These are phyloP conservation scores for Pammene fasciana DNA, from an alignment of 2,888 invertebrate genomes.

Conservation along the genomic window DNA sequence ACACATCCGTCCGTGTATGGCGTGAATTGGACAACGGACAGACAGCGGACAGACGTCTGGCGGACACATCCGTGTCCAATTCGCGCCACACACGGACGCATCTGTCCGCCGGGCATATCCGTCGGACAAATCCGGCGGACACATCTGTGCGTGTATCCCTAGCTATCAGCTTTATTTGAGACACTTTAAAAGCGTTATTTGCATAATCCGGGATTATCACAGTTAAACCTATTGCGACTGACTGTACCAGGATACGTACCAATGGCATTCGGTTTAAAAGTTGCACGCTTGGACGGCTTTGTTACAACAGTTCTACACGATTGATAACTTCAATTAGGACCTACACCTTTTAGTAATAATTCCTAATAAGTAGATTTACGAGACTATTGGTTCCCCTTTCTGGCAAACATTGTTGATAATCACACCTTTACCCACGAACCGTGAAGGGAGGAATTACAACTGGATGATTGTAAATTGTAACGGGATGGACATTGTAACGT, in stretches of 20 bases:
- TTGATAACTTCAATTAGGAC: background rate
- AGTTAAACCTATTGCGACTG: background rate
- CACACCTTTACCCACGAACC: conserved; percentile 57
- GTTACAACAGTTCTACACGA: background rate
- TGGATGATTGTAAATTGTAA: conserved; percentile 53
- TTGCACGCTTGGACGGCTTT: background rate
- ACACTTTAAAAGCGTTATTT: conserved; percentile 16
- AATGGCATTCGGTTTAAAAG: background rate
- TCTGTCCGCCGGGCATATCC: no score
- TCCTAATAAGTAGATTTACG: background rate
- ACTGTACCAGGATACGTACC: background rate
- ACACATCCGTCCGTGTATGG: no score
- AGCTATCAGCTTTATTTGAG: conserved; percentile 19
- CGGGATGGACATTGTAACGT: conserved; percentile 52
- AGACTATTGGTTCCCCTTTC: conserved; percentile 42
- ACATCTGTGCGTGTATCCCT: no score
- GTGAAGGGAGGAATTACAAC: conserved; percentile 60
- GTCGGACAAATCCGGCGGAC: no score
- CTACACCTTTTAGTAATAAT: background rate
- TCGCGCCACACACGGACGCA: no score
- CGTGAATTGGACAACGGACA: no score
- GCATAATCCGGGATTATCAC: conserved; percentile 13
- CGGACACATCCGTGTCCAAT: no score
- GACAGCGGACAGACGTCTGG: no score
- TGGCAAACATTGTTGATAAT: conserved; percentile 62